These are phyloP conservation scores for Chelonus formosanus DNA, from an alignment of 2,888 invertebrate genomes.

Conservation along the genomic window DNA sequence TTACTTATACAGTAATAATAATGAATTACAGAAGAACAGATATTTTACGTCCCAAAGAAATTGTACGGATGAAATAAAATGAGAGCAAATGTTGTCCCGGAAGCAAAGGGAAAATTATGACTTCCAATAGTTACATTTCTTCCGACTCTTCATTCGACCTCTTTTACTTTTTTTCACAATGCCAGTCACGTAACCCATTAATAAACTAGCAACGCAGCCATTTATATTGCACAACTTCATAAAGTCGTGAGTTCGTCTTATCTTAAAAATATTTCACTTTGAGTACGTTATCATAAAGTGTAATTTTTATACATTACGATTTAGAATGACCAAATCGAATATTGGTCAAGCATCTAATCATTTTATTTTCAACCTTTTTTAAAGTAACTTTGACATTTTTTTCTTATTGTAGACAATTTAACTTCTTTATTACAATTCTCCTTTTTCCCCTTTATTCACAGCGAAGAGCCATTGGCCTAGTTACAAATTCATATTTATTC, in stretches of 20 bases:
- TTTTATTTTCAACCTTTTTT: not conserved
- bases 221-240: constrained; percentile 48
- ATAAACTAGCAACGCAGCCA: constrained; percentile 46
- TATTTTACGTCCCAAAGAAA: not conserved
- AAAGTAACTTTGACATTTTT: constrained; percentile 1
- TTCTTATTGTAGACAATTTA: constrained; percentile 6
- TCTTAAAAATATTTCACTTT: constrained; percentile 48
- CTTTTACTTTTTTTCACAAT: constrained; percentile 24
- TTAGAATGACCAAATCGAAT: no score
- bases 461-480: constrained; percentile 40
- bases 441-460: constrained; percentile 18
- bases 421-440: not conserved
- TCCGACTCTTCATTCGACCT: constrained; percentile 21
- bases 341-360: not conserved
- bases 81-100: not conserved
- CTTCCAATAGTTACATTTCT: constrained; percentile 25
- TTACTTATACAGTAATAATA: not conserved
- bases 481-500: constrained; percentile 47
- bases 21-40: not conserved
- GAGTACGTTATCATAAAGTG: constrained; percentile 14
- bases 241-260: constrained; percentile 46
- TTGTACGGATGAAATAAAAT: constrained; percentile 4
- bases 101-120: constrained; percentile 9
- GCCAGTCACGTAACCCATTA: constrained; percentile 48
- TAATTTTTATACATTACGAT: constrained; percentile 7